Evolutionary conservation across 64 coral and sea anemone genomes (phyloP), one percentile per base, ranked within the genome.

Genomic region (Montipora cactus): DNA sequence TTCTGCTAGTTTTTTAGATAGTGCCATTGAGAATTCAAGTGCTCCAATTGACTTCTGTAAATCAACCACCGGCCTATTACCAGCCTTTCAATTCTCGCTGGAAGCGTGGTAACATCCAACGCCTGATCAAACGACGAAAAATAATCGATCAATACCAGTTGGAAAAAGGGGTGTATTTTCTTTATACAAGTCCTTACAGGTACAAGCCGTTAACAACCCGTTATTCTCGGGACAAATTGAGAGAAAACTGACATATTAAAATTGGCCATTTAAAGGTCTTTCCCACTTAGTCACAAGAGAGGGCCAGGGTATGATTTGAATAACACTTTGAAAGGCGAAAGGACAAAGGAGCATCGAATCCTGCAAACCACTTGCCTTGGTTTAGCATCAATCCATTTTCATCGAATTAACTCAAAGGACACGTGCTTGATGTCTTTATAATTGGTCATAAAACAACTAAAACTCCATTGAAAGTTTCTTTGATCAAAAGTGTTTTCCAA

Each of bases 401-500:
- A 49, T 50, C 11, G 82, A 86, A 86, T 49, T 48, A 71, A 66
- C 47, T 86, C 5, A 84, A 86, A 72, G 71, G 66, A 86, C 62
- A 86, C 66, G 82, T 86, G 82, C 66, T 86, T 86, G 82, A 86
- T 72, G 66, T 86, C 82, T 86, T 86, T 86, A 86, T 86, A 86
- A 86, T 86, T 86, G 66, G 18, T 86, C 82, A 50, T 44, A 21
- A 47, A 49, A 86, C 82, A 86, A 86, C 82, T 22, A 21, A 47
- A 67, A 50, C 70, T 71, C 16, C 48, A 72, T 86, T 86, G 82
- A 86, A 85, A 68, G 67, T 47, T 49, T 68, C 66, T 16, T 59
- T 61, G 68, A 11, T 19, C 7, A 86, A 19, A 86, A 86, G 49
- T 71, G 62, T 44, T 86, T 71, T 86, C 66, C 47, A 71, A 86